Base-by-base conservation (phyloP, 2,888 invertebrate genomes). In the Helicoverpa assulta region DNA sequence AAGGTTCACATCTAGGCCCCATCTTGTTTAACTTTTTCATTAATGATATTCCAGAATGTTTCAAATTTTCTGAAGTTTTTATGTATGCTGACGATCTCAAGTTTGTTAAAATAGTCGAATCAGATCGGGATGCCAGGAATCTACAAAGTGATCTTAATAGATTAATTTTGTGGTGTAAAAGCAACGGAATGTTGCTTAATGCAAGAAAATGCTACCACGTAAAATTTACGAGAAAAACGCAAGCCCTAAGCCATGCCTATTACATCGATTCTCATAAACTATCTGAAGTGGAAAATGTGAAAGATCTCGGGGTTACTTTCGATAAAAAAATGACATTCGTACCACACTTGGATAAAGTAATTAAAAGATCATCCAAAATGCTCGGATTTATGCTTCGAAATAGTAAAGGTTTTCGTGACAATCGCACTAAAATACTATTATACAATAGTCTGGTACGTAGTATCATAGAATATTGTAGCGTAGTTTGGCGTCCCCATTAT, bases 401-500 rank as follows among this genome's bases (percentile, higher is more conserved):
- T 29, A 54, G 54, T 5, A 18, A 54, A 43, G 10, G 10, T 14
- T 54, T 62, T 47, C 37, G 26, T n/a, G n/a, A n/a, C n/a, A n/a
- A n/a, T n/a, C n/a, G n/a, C n/a, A n/a, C n/a, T n/a, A n/a, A n/a
- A n/a, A n/a, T n/a, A n/a, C n/a, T n/a, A n/a, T n/a, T n/a, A 2
- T n/a, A 26, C n/a, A 18, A 59, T 6, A 59, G 59, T 14, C 51
- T 59, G n/a, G 18, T 59, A 33, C 59, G 59, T 14, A 59, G 51
- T 18, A 59, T 59, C 18, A 12, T 59, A 29, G 59, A 59, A 59
- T 51, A 59, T 56, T 18, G 43, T 19, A 64, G 63, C 40, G 29
- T 47, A 7, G 57, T 64, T 14, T 64, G 64, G 64, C 56, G 64
- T 19, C 64, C 64, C 14, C 64, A 64, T 33, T 64, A 18, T 33